Base-by-base conservation (phyloP, 2,113 vertebrate genomes). In the Natator depressus region DNA sequence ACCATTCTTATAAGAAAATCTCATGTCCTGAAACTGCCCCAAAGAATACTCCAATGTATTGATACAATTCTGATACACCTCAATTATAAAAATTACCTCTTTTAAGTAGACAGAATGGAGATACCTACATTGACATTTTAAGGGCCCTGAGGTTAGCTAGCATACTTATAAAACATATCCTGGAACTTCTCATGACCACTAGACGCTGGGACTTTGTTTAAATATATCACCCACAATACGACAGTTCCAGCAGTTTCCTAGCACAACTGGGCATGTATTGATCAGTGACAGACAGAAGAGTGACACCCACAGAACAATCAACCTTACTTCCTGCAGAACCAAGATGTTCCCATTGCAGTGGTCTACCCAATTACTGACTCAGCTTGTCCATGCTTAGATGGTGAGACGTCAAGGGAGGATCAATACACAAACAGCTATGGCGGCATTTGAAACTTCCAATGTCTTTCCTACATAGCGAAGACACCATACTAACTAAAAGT, bases 81-180 rank as follows among this genome's bases (percentile, higher is more conserved):
- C 91, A 93, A 96, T 84, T 90, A 93, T 87, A 92, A 96, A 96
- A 96, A 96, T 92, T 95, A 92, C 90, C 95, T 97, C 87, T 85
- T 38, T 0, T 10, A n/a, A 19, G 62, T 69, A 82, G 46, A 53
- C 50, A 65, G 69, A 81, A 35, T 1, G 49, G 0, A 12, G 49
- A 59, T 27, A 5, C 13, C 47, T 51, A 9, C 14, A 35, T 0
- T 20, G 31, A 10, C 12, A 3, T 4, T 46, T 47, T 29, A 51
- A 88, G 27, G 65, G 46, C 24, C n/a, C 51, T 54, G 29, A 76
- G 75, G 59, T 25, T 76, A n/a, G 46, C 75, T 1, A 10, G 2
- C 31, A 14, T 2, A 10, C 31, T 7, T 65, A 20, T 53, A 31
- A 49, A 88, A 82, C 6, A 19, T 1, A 5, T 0, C 3, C 27